Base-by-base conservation (phyloP, 2,113 vertebrate species). In the Dunckerocampus dactyliophorus region DNA sequence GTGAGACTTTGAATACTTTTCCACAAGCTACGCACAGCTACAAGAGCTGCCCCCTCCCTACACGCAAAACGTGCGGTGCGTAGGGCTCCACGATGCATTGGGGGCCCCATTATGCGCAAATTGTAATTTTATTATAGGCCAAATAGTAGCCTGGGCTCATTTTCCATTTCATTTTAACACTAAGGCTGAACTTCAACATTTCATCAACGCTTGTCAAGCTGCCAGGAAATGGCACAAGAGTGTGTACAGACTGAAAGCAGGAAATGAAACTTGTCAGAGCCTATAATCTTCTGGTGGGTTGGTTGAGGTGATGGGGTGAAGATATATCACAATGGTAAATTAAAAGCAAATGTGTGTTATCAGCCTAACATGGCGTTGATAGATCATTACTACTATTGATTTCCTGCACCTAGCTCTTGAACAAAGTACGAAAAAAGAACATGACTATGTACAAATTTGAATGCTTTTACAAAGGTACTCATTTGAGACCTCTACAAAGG, bases 201-300 rank as follows among this genome's bases (percentile, higher is more conserved):
- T 62, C 70, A 66, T 42, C 46, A 16, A 47, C 12, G 12, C 12
- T 12, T 43, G 39, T 43, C 39, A 19, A 24, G 21, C 60, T 56
- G 63, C 69, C 85, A 87, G 89, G 88, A 91, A 90, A 76, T 86
- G 86, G 87, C 81, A 83, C 67, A 75, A 72, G 68, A 70, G 55
- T 83, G 64, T 80, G 59, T 81, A 82, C 59, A 62, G 62, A 42
- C 68, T 22, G 59, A 83, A 76, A 81, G 74, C 85, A 89, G 86
- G 89, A 91, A 89, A 81, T 88, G 78, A 74, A 81, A 70, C 50
- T 62, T 84, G 77, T 79, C 62, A 64, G 21, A 20, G 66, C 1
- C 11, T 72, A 62, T 55, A 71, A 82, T 22, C 49, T 60, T 47
- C 3, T 0, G 60, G 67, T 28, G 28, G 45, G 39, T 46, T 68